Conservation (phyloP, 2,888 invertebrate species). For the Ophion obscuratus region DNA sequence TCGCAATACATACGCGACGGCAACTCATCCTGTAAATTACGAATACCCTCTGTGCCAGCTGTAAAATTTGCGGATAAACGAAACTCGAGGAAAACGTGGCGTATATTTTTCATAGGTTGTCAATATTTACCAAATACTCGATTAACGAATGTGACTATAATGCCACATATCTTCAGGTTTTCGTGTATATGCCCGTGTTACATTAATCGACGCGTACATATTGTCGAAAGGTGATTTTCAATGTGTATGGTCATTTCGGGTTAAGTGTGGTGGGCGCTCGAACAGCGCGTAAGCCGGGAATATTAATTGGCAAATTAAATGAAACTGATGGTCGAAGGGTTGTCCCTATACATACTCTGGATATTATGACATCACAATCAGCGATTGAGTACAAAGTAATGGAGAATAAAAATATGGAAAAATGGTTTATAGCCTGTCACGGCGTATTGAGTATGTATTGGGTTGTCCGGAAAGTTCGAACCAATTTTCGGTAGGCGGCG, state of each 20-base stretch:
- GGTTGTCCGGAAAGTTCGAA: too few species aligned
- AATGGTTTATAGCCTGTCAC: background rate
- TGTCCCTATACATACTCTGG: background rate
- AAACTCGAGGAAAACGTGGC: background rate
- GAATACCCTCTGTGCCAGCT: background rate
- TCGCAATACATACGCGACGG: background rate
- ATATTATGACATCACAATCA: background rate
- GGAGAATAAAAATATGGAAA: background rate
- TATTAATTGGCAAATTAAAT: constrained; percentile 62
- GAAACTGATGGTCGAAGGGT: constrained; percentile 47
- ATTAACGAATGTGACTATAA: constrained; percentile 37
- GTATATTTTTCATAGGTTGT: background rate
- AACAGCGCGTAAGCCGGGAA: constrained; percentile 59
- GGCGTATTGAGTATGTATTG: too few species aligned
- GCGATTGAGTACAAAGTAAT: constrained; percentile 2
- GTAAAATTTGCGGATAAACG: background rate
- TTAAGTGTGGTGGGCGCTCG: constrained; percentile 44
- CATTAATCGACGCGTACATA: constrained; percentile 45
- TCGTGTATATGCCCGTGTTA: constrained; percentile 22
- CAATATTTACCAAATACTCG: background rate
- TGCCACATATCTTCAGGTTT: constrained; percentile 48
- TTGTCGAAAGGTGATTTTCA: constrained; percentile 36
- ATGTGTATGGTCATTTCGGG: constrained; percentile 41
- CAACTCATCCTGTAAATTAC: constrained; percentile 5
- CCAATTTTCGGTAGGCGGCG: too few species aligned